A percentile compares a stretch with the other conserved stretches of the same genome.
These are phyloP conservation scores for Hippocampus zosterae DNA, from an alignment of 2,113 vertebrate genomes.

Conservation along the genomic window DNA sequence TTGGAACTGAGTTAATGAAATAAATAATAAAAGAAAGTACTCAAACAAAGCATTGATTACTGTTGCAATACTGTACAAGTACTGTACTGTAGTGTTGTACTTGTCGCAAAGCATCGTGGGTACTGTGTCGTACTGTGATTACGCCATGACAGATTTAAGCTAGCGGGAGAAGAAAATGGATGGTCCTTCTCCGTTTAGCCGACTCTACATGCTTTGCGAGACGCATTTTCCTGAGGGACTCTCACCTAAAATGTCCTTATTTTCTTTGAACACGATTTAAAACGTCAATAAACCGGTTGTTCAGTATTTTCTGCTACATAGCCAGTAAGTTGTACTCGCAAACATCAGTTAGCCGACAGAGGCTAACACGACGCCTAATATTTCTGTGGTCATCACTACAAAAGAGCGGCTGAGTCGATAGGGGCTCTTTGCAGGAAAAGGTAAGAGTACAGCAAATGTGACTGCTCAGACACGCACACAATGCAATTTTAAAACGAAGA, in stretches of 20 bases:
- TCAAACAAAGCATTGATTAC: not conserved
- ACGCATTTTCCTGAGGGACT: not conserved
- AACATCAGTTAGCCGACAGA: slow-evolving; percentile 9
- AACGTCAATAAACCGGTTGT: too few relatives aligned
- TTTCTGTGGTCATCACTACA: not conserved
- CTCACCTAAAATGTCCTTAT: not conserved
- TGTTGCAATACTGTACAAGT: not conserved
- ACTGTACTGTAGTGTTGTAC: not conserved
- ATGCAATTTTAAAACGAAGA: not conserved
- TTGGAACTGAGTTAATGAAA: not conserved
- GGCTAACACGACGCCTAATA: slow-evolving; percentile 14
- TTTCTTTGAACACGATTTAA: not conserved
- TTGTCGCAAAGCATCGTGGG: slow-evolving; percentile 50
- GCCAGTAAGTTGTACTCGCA: too few relatives aligned
- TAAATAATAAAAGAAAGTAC: not conserved
- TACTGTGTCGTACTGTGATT: slow-evolving; percentile 7
- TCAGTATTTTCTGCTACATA: not conserved
- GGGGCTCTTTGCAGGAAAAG: slow-evolving; percentile 33
- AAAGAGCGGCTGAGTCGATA: not conserved
- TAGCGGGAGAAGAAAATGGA: slow-evolving; percentile 57
- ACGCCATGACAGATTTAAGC: slow-evolving; percentile 48
- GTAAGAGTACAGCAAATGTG: slow-evolving; percentile 17
- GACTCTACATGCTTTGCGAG: not conserved
- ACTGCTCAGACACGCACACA: not conserved
- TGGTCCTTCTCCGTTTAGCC: slow-evolving; percentile 14